A percentile compares a stretch with the other conserved stretches of the same genome.
Conservation (phyloP, 2,113 vertebrate genomes). For the Tympanuchus pallidicinctus region DNA sequence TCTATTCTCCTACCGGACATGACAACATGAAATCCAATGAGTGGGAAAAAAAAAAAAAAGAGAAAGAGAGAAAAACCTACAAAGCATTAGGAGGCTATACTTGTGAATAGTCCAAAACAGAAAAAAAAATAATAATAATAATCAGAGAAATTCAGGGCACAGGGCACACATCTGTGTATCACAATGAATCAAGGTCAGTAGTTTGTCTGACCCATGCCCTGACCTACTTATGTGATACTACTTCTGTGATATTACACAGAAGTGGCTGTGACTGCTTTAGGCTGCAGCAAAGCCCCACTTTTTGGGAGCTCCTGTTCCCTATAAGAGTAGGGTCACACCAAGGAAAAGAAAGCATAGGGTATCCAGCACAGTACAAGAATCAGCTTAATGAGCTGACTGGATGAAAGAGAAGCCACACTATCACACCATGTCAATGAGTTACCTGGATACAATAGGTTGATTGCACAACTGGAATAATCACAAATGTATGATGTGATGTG, state of each 20-base stretch:
- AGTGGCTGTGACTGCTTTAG: background rate
- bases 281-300: background rate
- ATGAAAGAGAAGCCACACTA: background rate
- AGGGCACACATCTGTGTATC: no score
- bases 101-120: background rate
- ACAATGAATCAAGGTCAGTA: background rate
- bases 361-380: background rate
- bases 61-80: background rate
- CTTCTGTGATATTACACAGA: background rate
- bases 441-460: rapidly evolving
- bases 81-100: background rate
- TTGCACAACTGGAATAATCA: background rate
- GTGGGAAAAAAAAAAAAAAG: background rate
- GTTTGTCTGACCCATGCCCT: background rate
- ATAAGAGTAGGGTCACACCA: background rate
- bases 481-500: background rate
- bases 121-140: background rate
- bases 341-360: background rate
- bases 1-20: background rate
- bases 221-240: background rate
- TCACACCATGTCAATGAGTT: rapidly evolving
- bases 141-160: background rate
- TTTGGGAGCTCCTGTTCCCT: background rate
- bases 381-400: background rate
- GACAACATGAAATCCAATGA: background rate